Evolutionary conservation across 2,797 vertebrate species (phyloP).

Genomic region (Sebastes dallii): DNA sequence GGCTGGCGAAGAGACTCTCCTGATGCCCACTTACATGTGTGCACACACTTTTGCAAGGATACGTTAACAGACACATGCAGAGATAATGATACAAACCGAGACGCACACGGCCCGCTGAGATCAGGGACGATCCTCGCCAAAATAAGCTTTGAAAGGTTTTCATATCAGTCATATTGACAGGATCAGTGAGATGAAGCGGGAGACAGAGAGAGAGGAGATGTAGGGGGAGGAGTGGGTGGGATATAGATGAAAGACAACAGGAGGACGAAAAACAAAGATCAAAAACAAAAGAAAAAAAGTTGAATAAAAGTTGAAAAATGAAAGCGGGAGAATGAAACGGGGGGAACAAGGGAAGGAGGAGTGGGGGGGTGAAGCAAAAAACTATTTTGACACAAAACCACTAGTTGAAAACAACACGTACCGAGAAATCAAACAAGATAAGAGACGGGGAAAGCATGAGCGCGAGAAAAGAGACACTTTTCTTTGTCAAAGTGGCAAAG

Average conservation of each 20-base stretch:
- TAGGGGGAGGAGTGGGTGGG: background rate
- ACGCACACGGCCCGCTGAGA: conserved; percentile 11
- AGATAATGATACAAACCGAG: background rate
- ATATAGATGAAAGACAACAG: conserved; percentile 23
- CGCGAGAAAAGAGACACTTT: conserved; percentile 4
- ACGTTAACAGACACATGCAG: background rate
- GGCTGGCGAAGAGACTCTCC: conserved; percentile 18
- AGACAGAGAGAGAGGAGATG: background rate
- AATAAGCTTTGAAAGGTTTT: conserved; percentile 46
- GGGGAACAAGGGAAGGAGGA: background rate
- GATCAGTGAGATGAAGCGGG: conserved; percentile 19
- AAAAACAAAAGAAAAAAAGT: conserved; percentile 12
- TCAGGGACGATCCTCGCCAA: background rate
- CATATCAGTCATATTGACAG: conserved; percentile 45
- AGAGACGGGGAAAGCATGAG: conserved; percentile 13
- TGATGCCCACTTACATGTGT: conserved; percentile 37
- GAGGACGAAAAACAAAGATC: conserved; percentile 40
- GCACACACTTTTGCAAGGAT: conserved; percentile 24
- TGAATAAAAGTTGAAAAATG: conserved; percentile 15
- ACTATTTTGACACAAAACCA: conserved; percentile 34
- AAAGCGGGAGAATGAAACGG: conserved; percentile 9
- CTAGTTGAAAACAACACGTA: conserved; percentile 40
- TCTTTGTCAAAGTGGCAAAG: conserved; percentile 5
- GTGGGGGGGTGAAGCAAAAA: background rate
- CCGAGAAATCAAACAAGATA: conserved; percentile 49